These are phyloP conservation scores for Apamea monoglypha DNA, from an alignment of 2,888 invertebrate genomes.

Conservation along the genomic window DNA sequence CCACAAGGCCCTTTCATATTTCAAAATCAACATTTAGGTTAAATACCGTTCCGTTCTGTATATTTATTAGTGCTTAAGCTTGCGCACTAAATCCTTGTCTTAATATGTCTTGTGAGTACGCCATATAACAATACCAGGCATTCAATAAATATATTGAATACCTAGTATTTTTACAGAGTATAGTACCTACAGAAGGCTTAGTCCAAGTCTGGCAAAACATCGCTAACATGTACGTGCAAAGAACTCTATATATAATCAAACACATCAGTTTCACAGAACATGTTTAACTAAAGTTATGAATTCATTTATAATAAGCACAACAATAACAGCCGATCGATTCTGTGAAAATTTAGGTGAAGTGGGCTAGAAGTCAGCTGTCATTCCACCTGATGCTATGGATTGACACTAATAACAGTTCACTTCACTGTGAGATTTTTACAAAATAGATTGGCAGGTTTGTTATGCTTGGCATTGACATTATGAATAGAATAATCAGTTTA, in stretches of 20 bases:
- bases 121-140: constrained; percentile 24
- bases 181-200: constrained; percentile 6
- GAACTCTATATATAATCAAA: background rate
- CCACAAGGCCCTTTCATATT: background rate
- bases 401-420: too few species aligned
- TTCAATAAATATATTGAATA: constrained; percentile 44
- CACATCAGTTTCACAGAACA: background rate
- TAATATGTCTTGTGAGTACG: constrained; percentile 59
- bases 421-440: too few species aligned
- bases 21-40: background rate
- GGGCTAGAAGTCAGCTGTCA: too few species aligned
- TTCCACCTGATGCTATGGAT: too few species aligned
- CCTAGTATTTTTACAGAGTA: background rate
- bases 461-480: too few species aligned
- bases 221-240: background rate
- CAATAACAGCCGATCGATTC: too few species aligned
- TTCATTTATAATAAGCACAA: background rate
- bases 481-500: too few species aligned
- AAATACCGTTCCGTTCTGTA: background rate
- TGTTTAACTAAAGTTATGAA: background rate
- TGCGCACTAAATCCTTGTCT: constrained; percentile 52
- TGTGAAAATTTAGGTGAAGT: too few species aligned
- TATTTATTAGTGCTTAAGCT: constrained; percentile 40
- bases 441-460: too few species aligned
- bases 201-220: background rate